A percentile compares a stretch with the other conserved stretches of the same genome.
These are phyloP conservation scores for Lindbergichthys nudifrons DNA, from an alignment of 2,797 vertebrate genomes.

Conservation along the genomic window DNA sequence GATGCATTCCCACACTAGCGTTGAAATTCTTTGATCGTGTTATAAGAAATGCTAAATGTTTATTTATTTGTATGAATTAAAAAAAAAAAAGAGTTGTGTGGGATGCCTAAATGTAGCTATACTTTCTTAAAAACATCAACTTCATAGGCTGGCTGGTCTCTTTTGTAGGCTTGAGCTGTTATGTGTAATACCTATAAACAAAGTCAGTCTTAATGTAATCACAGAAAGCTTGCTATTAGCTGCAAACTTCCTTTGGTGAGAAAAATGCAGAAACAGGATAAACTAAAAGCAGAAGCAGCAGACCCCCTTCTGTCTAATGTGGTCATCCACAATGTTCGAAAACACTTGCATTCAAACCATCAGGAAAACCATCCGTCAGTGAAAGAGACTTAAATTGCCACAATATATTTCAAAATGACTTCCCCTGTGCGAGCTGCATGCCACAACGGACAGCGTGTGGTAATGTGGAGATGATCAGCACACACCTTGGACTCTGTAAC, in stretches of 20 bases:
- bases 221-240: neutral
- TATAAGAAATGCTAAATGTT: neutral
- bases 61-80: neutral
- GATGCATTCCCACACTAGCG: neutral
- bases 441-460: neutral
- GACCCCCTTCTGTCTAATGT: neutral
- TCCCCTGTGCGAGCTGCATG: neutral
- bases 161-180: neutral
- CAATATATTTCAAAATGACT: neutral
- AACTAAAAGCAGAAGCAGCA: conserved; percentile 5
- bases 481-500: neutral
- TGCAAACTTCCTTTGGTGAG: neutral
- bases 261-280: neutral
- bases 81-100: neutral
- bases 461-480: neutral
- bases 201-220: neutral
- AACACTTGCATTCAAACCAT: neutral
- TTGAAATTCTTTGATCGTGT: neutral
- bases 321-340: neutral
- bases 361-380: neutral
- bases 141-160: neutral
- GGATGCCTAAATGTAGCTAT: neutral
- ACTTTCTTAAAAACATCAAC: neutral
- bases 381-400: neutral
- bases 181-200: no score